Conservation (phyloP, 2,113 vertebrate genomes). For the Uropsilus gracilis region DNA sequence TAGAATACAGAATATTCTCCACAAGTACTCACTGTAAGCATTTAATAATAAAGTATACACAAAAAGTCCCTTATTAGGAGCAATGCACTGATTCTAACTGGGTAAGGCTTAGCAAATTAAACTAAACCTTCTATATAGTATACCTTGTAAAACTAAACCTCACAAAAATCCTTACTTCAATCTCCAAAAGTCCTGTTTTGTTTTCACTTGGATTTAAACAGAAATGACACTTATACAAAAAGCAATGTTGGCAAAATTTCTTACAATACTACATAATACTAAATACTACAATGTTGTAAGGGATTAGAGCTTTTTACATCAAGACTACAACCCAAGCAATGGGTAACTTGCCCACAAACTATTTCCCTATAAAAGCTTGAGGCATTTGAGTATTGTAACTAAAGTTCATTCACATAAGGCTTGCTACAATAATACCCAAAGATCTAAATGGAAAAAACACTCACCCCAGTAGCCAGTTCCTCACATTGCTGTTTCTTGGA, state of each 20-base stretch:
- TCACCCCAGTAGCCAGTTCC: conserved; percentile 95
- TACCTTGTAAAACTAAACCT: neutral
- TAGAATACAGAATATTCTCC: neutral
- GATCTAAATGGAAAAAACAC: neutral
- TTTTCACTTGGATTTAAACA: neutral
- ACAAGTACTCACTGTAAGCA: neutral
- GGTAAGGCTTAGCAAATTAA: conserved; percentile 18
- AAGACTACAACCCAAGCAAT: neutral
- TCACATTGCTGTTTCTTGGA: conserved; percentile 96
- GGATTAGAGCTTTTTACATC: neutral
- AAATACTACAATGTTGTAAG: neutral
- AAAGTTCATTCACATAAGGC: neutral
- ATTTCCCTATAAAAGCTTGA: neutral
- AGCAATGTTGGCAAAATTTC: neutral
- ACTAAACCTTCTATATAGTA: conserved; percentile 2
- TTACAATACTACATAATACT: neutral
- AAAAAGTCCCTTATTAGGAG: neutral
- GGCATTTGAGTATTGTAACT: neutral
- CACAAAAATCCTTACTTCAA: neutral
- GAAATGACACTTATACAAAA: neutral
- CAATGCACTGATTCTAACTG: neutral
- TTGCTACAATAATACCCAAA: neutral
- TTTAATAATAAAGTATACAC: neutral
- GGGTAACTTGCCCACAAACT: neutral
- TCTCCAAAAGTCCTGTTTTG: neutral